Evolutionary conservation across 2,113 vertebrate species (phyloP), one percentile per base, ranked within the genome.

Genomic region (Pteruthius melanotis): DNA sequence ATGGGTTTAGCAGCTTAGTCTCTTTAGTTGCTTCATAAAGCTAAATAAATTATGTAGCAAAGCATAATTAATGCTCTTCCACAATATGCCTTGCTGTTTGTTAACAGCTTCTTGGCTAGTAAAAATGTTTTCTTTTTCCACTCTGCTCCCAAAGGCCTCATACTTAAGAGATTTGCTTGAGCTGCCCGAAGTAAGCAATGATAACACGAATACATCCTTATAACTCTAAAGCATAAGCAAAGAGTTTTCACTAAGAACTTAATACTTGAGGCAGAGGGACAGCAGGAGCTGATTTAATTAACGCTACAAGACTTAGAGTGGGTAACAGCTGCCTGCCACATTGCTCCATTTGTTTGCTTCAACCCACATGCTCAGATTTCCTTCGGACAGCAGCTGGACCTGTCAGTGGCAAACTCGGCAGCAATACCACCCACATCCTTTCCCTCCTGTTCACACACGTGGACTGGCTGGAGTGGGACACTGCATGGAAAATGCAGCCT

Each of bases 261-360:
- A 74, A 80, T 37, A 81, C 9, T 53, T 0, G 0, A 50, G 26
- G 30, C 16, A 64, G 30, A 90, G 40, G 47, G 59, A 75, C 53
- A 92, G 60, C 35, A 68, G 57, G n/a, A 79, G 31, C 10, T 19
- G 26, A 54, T 70, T 61, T 42, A 64, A 33, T 66, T 45, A 94
- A 35, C 0, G 0, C 37, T 18, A 39, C 31, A 45, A 82, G 69
- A 42, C 12, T 45, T n/a, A 15, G 1, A 13, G 35, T 7, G 21
- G 57, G 0, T 54, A 79, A 47, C 86, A 76, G 70, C 39, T 71
- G 56, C 44, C 70, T 57, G 33, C 56, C 57, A 50, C 52, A 59
- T 47, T 13, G 7, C 85, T 82, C 69, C 37, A 9, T 39, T 56
- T 60, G 33, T 71, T 35, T 60, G 57, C 65, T 70, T 39, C 59